A percentile compares a stretch with the other conserved stretches of the same genome.
Evolutionary conservation across 2,888 invertebrate genomes (phyloP).

Genomic region (Gandaritis pyraliata): DNA sequence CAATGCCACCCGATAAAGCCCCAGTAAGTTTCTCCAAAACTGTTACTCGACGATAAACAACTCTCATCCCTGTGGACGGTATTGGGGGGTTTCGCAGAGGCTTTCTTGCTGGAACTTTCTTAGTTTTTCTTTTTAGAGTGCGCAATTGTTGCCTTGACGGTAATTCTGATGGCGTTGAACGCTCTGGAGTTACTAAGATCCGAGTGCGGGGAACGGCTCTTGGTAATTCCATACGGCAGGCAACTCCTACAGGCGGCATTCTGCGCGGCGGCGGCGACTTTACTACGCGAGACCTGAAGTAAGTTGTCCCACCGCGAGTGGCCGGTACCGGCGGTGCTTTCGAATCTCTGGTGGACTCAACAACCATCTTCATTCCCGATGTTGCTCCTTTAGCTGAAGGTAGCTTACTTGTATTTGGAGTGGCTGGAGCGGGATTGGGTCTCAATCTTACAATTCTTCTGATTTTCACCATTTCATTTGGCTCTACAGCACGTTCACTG

Average conservation of each 20-base stretch:
- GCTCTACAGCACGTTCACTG: neutral
- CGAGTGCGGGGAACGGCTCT: slow-evolving; percentile 2
- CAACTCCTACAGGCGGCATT: neutral
- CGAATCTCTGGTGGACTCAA: neutral
- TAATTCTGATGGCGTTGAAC: neutral
- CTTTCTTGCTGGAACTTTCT: neutral
- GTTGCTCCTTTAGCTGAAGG: too few species aligned
- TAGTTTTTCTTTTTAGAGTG: neutral
- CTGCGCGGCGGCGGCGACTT: neutral
- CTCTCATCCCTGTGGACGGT: neutral
- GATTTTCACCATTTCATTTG: neutral
- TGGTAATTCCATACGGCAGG: neutral
- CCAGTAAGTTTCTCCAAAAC: too few species aligned
- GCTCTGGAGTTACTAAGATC: slow-evolving; percentile 14
- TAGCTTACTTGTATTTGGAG: neutral
- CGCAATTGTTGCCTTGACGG: neutral
- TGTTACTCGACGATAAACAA: neutral
- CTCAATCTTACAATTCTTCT: slow-evolving; percentile 1
- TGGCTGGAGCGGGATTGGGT: neutral
- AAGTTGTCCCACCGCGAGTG: neutral
- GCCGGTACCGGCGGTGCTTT: neutral
- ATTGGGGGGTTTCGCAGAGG: neutral
- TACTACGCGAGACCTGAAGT: neutral
- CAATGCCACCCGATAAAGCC: too few species aligned
- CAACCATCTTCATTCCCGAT: too few species aligned